phyloP scores from a whole-genome alignment of 2,113 vertebrate species.

The Sardina pilchardus region DNA sequence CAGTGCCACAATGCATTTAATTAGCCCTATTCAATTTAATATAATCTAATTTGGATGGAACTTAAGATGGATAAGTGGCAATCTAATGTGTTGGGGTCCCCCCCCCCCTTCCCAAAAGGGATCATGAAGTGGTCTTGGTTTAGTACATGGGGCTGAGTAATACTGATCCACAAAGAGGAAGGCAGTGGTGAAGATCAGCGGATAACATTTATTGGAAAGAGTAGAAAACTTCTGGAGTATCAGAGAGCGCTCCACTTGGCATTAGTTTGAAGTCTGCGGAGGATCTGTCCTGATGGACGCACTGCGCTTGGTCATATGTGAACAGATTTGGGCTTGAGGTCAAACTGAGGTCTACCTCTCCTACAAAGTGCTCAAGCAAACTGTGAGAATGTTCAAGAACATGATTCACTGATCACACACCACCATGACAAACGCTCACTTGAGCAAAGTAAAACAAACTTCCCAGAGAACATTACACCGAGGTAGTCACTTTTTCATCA shows the following conservation, averaged over 20 bases:
- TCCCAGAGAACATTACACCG: not conserved
- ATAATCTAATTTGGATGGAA: conserved; percentile 74
- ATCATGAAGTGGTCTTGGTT: conserved; percentile 30
- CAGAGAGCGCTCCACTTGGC: not conserved
- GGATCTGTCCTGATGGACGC: not conserved
- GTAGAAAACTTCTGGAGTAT: not conserved
- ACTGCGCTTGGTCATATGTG: not conserved
- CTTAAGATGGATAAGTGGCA: conserved; percentile 71
- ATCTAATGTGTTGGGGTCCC: conserved; percentile 65
- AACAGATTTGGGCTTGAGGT: not conserved
- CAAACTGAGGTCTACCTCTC: not conserved
- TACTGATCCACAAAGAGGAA: not conserved
- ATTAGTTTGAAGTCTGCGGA: not conserved
- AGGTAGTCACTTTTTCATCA: not conserved
- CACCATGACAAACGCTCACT: not conserved
- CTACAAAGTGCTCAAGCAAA: not conserved
- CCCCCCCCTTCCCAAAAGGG: conserved; percentile 31
- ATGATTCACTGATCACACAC: not conserved
- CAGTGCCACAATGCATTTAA: conserved; percentile 62
- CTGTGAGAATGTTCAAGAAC: not conserved
- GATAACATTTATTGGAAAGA: not conserved
- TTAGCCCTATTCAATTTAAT: conserved; percentile 73
- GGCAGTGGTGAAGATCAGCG: not conserved
- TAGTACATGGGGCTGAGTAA: not conserved
- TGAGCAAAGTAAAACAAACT: not conserved